Percentiles rank a stretch among this genome's conserved stretches.
Evolutionary conservation across 2,888 invertebrate species (phyloP).

Genomic region (Anodontia alba): DNA sequence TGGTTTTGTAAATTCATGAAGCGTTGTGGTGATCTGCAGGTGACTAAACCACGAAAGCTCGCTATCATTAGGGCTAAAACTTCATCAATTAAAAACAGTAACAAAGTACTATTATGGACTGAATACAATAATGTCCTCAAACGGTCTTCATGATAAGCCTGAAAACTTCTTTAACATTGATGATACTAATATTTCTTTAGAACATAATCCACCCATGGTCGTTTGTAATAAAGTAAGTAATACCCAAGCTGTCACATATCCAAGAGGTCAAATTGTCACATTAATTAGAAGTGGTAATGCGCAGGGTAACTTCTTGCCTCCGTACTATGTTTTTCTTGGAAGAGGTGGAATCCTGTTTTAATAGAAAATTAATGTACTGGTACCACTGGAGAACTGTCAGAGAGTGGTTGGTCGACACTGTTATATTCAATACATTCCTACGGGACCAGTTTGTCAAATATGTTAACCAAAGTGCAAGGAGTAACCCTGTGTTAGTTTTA

Average conservation of each 20-base stretch:
- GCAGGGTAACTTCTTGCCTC: background rate
- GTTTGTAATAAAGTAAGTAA: background rate
- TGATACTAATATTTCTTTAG: background rate
- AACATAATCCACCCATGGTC: background rate
- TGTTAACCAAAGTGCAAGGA: background rate
- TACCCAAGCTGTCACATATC: background rate
- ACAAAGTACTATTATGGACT: slow-evolving; percentile 1
- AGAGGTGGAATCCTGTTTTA: background rate
- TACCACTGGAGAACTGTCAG: background rate
- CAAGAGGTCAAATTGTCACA: background rate
- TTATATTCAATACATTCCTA: background rate
- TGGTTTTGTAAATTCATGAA: background rate
- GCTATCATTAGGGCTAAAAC: background rate
- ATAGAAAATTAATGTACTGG: background rate
- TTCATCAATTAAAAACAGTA: background rate
- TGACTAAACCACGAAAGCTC: background rate
- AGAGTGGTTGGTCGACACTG: background rate
- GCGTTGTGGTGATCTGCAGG: background rate
- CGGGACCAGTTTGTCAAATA: background rate
- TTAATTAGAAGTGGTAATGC: slow-evolving; percentile 1
- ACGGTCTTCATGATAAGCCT: background rate
- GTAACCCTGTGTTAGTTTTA: background rate
- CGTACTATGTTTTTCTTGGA: background rate
- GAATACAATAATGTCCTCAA: too few relatives aligned
- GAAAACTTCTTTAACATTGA: background rate